phyloP scores from a whole-genome alignment of 2,888 invertebrate genomes.

The Cephalotes varians region DNA sequence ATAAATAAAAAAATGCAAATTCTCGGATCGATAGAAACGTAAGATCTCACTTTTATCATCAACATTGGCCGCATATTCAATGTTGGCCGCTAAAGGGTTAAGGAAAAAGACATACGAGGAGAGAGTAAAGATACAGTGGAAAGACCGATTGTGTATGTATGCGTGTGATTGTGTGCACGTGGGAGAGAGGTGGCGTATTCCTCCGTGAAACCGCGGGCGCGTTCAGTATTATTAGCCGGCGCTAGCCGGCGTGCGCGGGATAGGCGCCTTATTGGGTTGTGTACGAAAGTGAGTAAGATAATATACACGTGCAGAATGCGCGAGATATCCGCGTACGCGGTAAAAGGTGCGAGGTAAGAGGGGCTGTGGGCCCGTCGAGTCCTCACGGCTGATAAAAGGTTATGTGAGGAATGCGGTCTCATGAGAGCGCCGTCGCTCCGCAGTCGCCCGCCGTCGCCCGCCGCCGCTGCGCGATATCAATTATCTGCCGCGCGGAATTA shows the following conservation, averaged over 20 bases:
- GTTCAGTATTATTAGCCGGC: constrained; percentile 76
- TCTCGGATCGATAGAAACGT: neutral
- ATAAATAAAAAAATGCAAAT: neutral
- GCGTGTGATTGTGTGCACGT: neutral
- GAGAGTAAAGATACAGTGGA: neutral
- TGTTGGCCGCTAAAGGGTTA: neutral
- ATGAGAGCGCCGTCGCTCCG: constrained; percentile 74
- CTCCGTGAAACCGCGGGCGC: constrained; percentile 69
- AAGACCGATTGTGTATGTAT: neutral
- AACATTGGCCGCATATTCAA: neutral
- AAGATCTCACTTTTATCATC: neutral
- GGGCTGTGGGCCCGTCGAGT: constrained; percentile 74
- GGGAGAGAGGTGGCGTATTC: constrained; percentile 42
- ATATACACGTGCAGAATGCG: constrained; percentile 80
- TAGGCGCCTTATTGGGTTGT: constrained; percentile 75
- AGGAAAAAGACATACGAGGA: neutral
- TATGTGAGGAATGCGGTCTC: constrained; percentile 83
- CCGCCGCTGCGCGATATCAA: constrained; percentile 77
- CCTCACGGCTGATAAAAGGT: constrained; percentile 82
- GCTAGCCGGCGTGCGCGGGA: constrained; percentile 71
- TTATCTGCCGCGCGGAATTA: constrained; percentile 72
- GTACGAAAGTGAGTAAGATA: constrained; percentile 79
- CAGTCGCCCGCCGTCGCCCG: constrained; percentile 51
- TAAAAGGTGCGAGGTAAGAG: constrained; percentile 77
- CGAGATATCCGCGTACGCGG: constrained; percentile 75